A percentile compares a stretch with the other conserved stretches of the same genome.
These are phyloP conservation scores for Pseudomyrmex pallidus DNA, from an alignment of 1,140 invertebrate species.

Conservation along the genomic window DNA sequence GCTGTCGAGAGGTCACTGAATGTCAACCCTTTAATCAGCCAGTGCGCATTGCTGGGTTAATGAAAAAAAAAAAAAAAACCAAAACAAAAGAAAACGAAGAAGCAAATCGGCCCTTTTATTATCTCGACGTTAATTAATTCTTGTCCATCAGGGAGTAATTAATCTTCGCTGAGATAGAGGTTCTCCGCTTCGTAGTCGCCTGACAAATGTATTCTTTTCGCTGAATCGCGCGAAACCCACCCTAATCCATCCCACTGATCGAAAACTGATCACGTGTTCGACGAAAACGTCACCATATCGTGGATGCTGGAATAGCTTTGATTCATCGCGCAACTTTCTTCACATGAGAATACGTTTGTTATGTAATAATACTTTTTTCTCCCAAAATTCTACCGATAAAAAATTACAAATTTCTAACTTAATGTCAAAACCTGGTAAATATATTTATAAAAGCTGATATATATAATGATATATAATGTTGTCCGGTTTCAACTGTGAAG, in stretches of 20 bases:
- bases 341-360: neutral
- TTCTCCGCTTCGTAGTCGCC: constrained; percentile 51
- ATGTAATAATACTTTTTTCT: neutral
- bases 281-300: neutral
- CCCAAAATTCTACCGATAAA: neutral
- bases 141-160: constrained; percentile 77
- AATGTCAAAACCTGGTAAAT: neutral
- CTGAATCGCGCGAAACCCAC: constrained; percentile 79
- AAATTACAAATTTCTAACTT: neutral
- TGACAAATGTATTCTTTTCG: constrained; percentile 84
- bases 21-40: constrained; percentile 53
- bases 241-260: constrained; percentile 57
- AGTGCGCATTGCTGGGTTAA: constrained; percentile 29
- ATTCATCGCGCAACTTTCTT: neutral
- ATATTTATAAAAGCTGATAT: neutral
- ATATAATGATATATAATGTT: no score
- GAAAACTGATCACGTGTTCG: constrained; percentile 22
- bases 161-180: constrained; percentile 78
- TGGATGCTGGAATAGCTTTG: neutral
- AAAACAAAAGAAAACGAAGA: neutral
- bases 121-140: constrained; percentile 81
- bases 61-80: constrained; percentile 54
- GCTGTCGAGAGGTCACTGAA: constrained; percentile 51
- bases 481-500: neutral
- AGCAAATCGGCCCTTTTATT: constrained; percentile 74